phyloP scores from a whole-genome alignment of 2,113 vertebrate species.

The Bungarus multicinctus region DNA sequence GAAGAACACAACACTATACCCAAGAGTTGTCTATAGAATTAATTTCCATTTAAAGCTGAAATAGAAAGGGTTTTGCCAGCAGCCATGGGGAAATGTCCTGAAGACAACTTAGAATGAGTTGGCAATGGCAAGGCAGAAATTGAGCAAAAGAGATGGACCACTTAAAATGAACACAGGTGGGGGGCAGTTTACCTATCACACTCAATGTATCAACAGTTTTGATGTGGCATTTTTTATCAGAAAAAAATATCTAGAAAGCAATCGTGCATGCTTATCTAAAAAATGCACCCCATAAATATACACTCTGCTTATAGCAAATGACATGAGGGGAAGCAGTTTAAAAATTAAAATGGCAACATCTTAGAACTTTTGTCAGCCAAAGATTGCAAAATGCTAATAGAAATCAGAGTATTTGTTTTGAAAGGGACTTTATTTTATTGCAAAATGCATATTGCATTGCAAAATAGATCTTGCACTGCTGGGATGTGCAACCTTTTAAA shows the following conservation, averaged over 20 bases:
- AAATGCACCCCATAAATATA: slow-evolving; percentile 57
- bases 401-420: slow-evolving; percentile 54
- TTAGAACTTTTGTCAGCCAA: slow-evolving; percentile 37
- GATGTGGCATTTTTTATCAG: slow-evolving; percentile 24
- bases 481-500: neutral
- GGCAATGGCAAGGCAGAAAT: slow-evolving; percentile 36
- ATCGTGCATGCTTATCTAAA: slow-evolving; percentile 55
- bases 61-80: slow-evolving; percentile 27
- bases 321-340: neutral
- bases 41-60: neutral
- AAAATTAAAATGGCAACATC: slow-evolving; percentile 2
- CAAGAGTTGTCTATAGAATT: neutral
- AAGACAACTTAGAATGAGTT: slow-evolving; percentile 23
- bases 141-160: slow-evolving; percentile 27
- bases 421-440: slow-evolving; percentile 32
- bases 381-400: slow-evolving; percentile 51
- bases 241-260: slow-evolving; percentile 41
- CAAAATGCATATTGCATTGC: neutral
- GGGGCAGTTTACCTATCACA: slow-evolving; percentile 34
- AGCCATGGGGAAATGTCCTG: neutral
- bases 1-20: neutral
- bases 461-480: neutral
- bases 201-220: slow-evolving; percentile 50
- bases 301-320: slow-evolving; percentile 38
- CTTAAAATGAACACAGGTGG: slow-evolving; percentile 31